Evolutionary conservation across 2,113 vertebrate genomes (phyloP).

Genomic region (Capra hircus): DNA sequence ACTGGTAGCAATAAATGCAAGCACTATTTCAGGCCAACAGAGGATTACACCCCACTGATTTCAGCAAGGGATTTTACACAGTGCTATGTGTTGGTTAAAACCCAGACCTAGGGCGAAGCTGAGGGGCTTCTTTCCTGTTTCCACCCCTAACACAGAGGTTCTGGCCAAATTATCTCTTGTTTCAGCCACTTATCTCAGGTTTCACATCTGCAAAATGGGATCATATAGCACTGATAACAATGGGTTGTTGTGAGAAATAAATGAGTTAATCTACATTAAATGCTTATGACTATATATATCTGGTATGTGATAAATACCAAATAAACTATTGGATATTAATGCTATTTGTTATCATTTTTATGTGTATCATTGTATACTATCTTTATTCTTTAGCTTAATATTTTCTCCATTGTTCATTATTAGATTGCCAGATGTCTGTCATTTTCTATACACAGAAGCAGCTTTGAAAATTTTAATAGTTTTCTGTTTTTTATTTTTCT

Average conservation of each 20-base stretch:
- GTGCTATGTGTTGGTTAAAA: rapidly evolving
- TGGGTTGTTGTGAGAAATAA: neutral
- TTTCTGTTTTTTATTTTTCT: neutral
- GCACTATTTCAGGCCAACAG: neutral
- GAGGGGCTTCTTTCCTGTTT: neutral
- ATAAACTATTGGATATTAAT: neutral
- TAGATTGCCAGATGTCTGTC: neutral
- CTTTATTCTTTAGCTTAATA: neutral
- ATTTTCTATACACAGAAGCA: neutral
- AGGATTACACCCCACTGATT: neutral
- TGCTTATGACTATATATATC: neutral
- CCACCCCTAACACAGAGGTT: neutral
- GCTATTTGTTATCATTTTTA: neutral
- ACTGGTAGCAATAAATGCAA: neutral
- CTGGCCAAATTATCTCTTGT: neutral
- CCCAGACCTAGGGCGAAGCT: neutral
- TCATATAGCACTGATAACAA: neutral
- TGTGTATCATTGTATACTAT: rapidly evolving
- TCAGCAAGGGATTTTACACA: neutral
- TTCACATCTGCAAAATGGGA: neutral
- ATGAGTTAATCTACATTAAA: neutral
- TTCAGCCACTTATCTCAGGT: neutral
- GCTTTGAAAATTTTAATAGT: neutral
- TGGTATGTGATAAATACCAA: neutral
- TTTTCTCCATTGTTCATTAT: neutral